These are phyloP conservation scores for Notospermus geniculatus DNA, from an alignment of 1,140 invertebrate genomes.

Conservation along the genomic window DNA sequence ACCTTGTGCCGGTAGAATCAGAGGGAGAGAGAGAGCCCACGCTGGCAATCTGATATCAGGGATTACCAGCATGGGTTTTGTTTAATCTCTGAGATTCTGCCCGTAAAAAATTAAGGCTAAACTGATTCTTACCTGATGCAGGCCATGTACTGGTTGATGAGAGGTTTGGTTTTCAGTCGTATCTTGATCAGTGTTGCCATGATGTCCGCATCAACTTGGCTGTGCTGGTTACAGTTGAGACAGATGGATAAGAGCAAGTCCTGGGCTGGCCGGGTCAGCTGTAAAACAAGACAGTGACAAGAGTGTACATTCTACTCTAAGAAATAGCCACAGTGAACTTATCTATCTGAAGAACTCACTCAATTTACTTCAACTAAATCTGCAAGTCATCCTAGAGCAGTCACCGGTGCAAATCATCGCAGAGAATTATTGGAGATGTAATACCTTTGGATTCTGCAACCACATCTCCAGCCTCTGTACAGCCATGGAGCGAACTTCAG, in stretches of 20 bases:
- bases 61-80: no score
- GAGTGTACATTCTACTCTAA: no score
- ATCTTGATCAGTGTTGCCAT: constrained; percentile 87
- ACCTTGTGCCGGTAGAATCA: no score
- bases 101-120: background rate
- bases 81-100: no score
- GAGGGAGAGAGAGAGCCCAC: no score
- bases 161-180: constrained; percentile 87
- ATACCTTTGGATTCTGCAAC: constrained; percentile 90
- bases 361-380: no score
- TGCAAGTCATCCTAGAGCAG: background rate
- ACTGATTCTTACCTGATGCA: constrained; percentile 69
- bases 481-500: constrained; percentile 79
- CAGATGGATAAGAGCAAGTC: constrained; percentile 91
- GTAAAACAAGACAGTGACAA: constrained; percentile 10
- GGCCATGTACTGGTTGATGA: constrained; percentile 83
- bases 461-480: constrained; percentile 84
- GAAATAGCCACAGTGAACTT: background rate
- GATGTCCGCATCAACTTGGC: constrained; percentile 82
- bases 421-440: no score
- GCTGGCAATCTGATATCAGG: no score
- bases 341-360: background rate
- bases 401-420: no score
- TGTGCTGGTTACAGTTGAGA: constrained; percentile 79
- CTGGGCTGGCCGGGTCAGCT: constrained; percentile 81